Evolutionary conservation across 2,888 invertebrate genomes (phyloP).

Genomic region (Chalcis sispes): DNA sequence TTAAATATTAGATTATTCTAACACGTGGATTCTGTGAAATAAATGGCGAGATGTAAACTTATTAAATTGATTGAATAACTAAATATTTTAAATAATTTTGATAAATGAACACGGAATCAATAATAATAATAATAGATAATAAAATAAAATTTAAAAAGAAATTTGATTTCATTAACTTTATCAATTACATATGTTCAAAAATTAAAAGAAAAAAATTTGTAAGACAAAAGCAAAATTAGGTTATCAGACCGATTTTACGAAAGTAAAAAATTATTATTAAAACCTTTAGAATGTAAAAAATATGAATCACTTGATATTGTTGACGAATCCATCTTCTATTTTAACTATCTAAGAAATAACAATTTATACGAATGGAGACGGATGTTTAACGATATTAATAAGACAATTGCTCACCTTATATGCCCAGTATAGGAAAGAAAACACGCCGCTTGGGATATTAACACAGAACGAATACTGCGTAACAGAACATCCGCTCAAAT

Average conservation of each 20-base stretch:
- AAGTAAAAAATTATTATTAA: conserved; percentile 41
- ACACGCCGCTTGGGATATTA: conserved; percentile 53
- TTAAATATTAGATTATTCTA: no score
- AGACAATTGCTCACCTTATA: conserved; percentile 54
- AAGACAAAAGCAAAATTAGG: conserved; percentile 5
- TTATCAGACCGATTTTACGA: conserved; percentile 33
- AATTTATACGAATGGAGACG: conserved; percentile 6
- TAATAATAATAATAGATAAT: neutral
- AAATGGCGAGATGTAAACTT: no score
- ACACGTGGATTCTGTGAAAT: no score
- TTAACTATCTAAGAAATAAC: conserved; percentile 5
- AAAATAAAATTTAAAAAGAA: neutral
- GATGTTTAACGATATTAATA: conserved; percentile 57
- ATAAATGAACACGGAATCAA: no score
- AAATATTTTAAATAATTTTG: no score
- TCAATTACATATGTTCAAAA: conserved; percentile 13
- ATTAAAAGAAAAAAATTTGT: neutral
- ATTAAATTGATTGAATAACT: no score
- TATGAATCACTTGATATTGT: conserved; percentile 38
- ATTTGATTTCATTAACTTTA: neutral
- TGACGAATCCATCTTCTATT: conserved; percentile 47
- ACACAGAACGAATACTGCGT: conserved; percentile 22
- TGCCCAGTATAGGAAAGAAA: conserved; percentile 51
- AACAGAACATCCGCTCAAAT: neutral
- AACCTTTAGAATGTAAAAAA: conserved; percentile 52